Conservation (phyloP, 2,888 invertebrate species). For the Erebia palarica region DNA sequence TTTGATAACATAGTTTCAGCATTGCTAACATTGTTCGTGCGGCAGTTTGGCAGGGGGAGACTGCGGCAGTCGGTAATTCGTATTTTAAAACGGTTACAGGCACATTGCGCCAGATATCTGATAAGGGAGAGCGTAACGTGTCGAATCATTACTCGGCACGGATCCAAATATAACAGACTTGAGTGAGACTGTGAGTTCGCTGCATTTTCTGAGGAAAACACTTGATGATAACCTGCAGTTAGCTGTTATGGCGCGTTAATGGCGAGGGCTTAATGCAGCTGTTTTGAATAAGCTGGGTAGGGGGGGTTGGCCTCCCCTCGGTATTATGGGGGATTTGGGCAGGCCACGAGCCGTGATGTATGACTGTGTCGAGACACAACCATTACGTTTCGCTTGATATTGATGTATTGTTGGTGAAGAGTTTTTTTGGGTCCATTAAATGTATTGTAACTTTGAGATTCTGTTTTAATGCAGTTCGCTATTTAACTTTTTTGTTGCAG, state of each 20-base stretch:
- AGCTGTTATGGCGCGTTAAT: conserved; percentile 61
- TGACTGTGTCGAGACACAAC: conserved; percentile 48
- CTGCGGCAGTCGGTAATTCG: conserved; percentile 32
- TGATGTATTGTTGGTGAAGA: conserved; percentile 42
- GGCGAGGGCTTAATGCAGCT: conserved; percentile 59
- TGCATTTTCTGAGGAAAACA: conserved; percentile 60
- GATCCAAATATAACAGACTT: conserved; percentile 56
- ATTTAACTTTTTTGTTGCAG: background rate
- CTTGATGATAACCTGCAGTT: conserved; percentile 65
- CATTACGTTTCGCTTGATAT: conserved; percentile 54
- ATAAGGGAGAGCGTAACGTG: conserved; percentile 48
- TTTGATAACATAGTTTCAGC: conserved; percentile 4
- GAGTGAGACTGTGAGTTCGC: conserved; percentile 39
- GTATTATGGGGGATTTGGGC: conserved; percentile 50
- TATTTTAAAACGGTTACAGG: conserved; percentile 45
- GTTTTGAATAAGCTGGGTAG: conserved; percentile 60
- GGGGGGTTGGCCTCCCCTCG: conserved; percentile 46
- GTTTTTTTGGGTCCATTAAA: conserved; percentile 16
- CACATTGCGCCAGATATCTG: conserved; percentile 48
- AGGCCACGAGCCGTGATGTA: conserved; percentile 54
- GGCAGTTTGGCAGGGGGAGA: conserved; percentile 36
- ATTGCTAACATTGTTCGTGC: conserved; percentile 16
- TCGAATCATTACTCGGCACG: conserved; percentile 60
- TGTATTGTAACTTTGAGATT: conserved; percentile 7
- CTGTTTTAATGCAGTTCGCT: background rate